phyloP scores from a whole-genome alignment of 2,113 vertebrate species.

The Eptatretus burgeri region DNA sequence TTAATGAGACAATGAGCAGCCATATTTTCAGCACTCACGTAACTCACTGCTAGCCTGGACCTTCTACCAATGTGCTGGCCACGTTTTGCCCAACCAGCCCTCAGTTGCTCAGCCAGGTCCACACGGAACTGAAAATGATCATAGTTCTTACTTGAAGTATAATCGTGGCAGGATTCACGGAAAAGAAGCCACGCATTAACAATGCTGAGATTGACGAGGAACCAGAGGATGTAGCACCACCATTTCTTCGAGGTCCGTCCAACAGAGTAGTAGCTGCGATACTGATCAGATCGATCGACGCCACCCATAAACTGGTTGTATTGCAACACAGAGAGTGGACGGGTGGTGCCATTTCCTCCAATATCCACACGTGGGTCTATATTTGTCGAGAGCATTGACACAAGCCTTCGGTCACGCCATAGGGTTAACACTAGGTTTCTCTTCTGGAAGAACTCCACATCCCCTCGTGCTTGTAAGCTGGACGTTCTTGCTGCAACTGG shows the following conservation, averaged over 20 bases:
- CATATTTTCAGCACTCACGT: conserved; percentile 27
- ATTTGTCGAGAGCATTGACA: conserved; percentile 30
- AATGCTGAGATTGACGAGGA: conserved; percentile 32
- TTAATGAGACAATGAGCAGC: conserved; percentile 34
- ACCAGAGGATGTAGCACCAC: conserved; percentile 41
- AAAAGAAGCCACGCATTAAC: conserved; percentile 29
- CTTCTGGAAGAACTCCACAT: conserved; percentile 33
- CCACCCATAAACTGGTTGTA: conserved; percentile 38
- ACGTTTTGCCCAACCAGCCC: conserved; percentile 31
- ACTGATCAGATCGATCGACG: conserved; percentile 30
- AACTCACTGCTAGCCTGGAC: conserved; percentile 26
- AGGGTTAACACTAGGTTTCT: conserved; percentile 30
- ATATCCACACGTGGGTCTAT: conserved; percentile 18
- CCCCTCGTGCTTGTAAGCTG: conserved; percentile 18
- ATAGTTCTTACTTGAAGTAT: conserved; percentile 30
- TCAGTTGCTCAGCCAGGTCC: conserved; percentile 30
- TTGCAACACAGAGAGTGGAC: conserved; percentile 25
- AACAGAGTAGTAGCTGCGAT: conserved; percentile 32
- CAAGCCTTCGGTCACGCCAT: conserved; percentile 21
- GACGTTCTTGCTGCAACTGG: conserved; percentile 25
- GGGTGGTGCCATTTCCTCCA: conserved; percentile 17
- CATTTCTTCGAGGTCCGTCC: conserved; percentile 31
- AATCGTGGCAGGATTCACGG: conserved; percentile 18
- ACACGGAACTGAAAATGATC: conserved; percentile 26
- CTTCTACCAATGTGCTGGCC: conserved; percentile 24